A percentile compares a stretch with the other conserved stretches of the same genome.
Evolutionary conservation across 2,113 vertebrate species (phyloP).

Genomic region (Mormoops blainvillei): DNA sequence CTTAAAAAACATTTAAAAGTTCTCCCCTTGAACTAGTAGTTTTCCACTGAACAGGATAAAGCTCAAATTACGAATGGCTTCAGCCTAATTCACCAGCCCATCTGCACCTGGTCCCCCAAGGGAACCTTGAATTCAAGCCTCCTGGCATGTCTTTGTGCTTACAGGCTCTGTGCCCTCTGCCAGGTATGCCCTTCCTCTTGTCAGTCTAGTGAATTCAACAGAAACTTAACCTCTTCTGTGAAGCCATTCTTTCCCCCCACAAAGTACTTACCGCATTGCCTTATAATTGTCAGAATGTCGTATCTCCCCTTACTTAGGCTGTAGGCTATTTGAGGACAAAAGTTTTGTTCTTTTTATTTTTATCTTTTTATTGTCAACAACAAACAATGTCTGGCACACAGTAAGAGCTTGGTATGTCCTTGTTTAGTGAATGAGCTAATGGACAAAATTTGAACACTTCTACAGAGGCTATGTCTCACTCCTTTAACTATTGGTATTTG

Average conservation of each 20-base stretch:
- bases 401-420: neutral
- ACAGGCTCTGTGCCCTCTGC: neutral
- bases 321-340: neutral
- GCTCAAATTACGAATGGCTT: neutral
- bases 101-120: neutral
- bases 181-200: neutral
- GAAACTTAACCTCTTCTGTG: neutral
- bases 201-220: neutral
- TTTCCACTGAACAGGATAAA: neutral
- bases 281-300: neutral
- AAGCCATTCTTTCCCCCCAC: neutral
- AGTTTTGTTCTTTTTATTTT: conserved; percentile 3
- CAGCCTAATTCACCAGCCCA: neutral
- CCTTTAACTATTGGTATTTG: neutral
- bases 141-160: neutral
- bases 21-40: neutral
- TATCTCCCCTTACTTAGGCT: neutral
- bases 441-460: neutral
- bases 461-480: neutral
- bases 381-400: neutral
- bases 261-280: neutral
- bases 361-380: neutral
- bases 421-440: neutral
- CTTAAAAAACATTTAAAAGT: neutral
- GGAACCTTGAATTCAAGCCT: neutral